Percentiles rank a stretch among this genome's conserved stretches.
These are phyloP conservation scores for Macrophya annulata DNA, from an alignment of 2,888 invertebrate genomes.

Conservation along the genomic window DNA sequence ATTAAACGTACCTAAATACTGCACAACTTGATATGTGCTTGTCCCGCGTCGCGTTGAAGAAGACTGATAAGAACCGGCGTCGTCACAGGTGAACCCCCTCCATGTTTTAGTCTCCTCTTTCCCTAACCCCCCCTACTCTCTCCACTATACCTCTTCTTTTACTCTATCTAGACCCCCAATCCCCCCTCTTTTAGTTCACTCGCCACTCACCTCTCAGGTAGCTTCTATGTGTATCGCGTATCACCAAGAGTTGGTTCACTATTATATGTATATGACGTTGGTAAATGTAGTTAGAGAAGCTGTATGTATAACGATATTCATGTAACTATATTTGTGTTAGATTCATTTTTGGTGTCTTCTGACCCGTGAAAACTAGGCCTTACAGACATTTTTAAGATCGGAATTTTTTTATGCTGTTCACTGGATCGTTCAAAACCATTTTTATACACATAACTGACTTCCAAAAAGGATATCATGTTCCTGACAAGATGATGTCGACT, in stretches of 20 bases:
- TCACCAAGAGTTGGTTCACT: background rate
- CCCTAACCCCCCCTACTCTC: background rate
- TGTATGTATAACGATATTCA: background rate
- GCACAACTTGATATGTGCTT: constrained; percentile 31
- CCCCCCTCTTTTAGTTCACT: constrained; percentile 20
- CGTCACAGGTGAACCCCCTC: constrained; percentile 54
- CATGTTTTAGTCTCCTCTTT: constrained; percentile 15
- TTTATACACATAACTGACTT: background rate
- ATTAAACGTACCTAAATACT: background rate
- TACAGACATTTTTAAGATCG: background rate
- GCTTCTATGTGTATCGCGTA: constrained; percentile 7
- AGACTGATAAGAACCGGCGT: constrained; percentile 54
- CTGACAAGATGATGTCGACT: background rate
- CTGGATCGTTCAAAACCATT: background rate
- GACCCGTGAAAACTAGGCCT: background rate
- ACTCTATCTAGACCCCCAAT: background rate
- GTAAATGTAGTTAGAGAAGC: background rate
- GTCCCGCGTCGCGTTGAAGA: constrained; percentile 50
- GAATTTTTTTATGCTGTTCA: background rate
- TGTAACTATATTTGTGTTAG: too few species aligned
- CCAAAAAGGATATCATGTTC: background rate
- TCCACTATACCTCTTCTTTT: background rate
- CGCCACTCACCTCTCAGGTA: constrained; percentile 51
- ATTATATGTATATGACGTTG: background rate
- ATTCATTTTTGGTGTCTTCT: background rate